phyloP scores from a whole-genome alignment of 2,797 vertebrate species.

The Gobio occitaniae region DNA sequence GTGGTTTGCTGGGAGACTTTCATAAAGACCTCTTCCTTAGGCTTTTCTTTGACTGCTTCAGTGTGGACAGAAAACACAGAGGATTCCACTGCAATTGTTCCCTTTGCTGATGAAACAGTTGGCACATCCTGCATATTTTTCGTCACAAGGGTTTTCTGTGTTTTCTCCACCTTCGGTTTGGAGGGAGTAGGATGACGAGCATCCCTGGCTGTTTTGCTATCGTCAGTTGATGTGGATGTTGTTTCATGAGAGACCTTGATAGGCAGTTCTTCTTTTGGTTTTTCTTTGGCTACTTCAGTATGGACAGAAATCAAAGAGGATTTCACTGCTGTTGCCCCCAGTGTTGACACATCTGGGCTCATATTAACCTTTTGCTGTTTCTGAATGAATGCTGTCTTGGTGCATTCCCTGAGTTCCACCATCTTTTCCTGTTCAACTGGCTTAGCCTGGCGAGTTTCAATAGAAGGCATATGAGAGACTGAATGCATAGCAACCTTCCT shows the following conservation, averaged over 20 bases:
- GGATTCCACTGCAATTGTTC: slow-evolving; percentile 64
- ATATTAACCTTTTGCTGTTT: slow-evolving; percentile 58
- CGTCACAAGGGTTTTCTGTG: background rate
- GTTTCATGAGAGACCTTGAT: slow-evolving; percentile 14
- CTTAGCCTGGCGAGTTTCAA: slow-evolving; percentile 58
- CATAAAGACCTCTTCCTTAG: slow-evolving; percentile 27
- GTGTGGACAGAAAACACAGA: slow-evolving; percentile 41
- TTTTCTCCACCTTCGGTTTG: slow-evolving; percentile 22
- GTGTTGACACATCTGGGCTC: slow-evolving; percentile 54
- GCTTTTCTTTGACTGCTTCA: slow-evolving; percentile 41
- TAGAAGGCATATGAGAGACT: slow-evolving; percentile 55
- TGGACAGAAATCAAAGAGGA: background rate
- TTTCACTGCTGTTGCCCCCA: slow-evolving; percentile 19
- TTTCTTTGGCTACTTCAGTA: slow-evolving; percentile 62
- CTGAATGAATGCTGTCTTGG: slow-evolving; percentile 50
- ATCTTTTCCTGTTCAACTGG: slow-evolving; percentile 62
- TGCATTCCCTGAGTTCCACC: slow-evolving; percentile 61
- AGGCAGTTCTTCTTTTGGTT: slow-evolving; percentile 43
- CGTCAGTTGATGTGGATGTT: background rate
- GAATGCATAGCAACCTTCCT: slow-evolving; percentile 55
- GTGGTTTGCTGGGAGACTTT: slow-evolving; percentile 22
- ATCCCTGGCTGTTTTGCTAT: background rate
- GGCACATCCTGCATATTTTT: slow-evolving; percentile 28
- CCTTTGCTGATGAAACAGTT: slow-evolving; percentile 47
- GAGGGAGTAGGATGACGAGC: background rate